Evolutionary conservation across 2,113 vertebrate genomes (phyloP), one percentile per base, ranked within the genome.

Genomic region (Hypocryptadius cinnamomeus): DNA sequence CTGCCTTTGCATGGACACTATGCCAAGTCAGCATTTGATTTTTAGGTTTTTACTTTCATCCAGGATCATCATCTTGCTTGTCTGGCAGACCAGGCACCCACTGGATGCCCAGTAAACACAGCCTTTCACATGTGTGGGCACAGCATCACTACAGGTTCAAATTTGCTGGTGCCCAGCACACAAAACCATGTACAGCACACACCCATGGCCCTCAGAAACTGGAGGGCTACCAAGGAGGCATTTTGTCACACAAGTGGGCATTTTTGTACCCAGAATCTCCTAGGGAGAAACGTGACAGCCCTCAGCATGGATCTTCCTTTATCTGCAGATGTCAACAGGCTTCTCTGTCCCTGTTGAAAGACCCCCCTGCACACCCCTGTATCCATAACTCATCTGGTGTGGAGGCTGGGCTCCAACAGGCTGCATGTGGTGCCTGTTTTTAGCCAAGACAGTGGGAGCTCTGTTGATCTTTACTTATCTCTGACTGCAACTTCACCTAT

Each of bases 61-160:
- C 44, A 48, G 47, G 21, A 71, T 45, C 4, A 2, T 45, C 30
- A 37, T 64, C 13, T 28, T 35, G 18, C 28, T 37, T 19, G 42
- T 57, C 27, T 30, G 31, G 31, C 81, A 70, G 50, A 73, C 19
- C 44, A 51, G 53, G 9, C 8, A 4, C 25, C 21, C 4, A 8
- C 33, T 51, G 73, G 44, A 21, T 60, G 35, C 64, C 64, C 7
- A 15, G 8, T 15, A 77, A 69, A 44, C 15, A 1, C 31, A 57
- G 50, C 25, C 28, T 17, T 70, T 63, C 16, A 2, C 25, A 3
- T 2, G 42, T 1, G 2, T 30, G 54, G 44, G 47, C 27, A 59
- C 3, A 4, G 59, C 48, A 78, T 48, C 1, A 0, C 50, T 1
- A 2, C 15, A 35, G 40, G 30, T 80, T 37, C 3, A 1, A 1